Base-by-base conservation (phyloP, 2,888 invertebrate genomes). In the Eudemis profundana region DNA sequence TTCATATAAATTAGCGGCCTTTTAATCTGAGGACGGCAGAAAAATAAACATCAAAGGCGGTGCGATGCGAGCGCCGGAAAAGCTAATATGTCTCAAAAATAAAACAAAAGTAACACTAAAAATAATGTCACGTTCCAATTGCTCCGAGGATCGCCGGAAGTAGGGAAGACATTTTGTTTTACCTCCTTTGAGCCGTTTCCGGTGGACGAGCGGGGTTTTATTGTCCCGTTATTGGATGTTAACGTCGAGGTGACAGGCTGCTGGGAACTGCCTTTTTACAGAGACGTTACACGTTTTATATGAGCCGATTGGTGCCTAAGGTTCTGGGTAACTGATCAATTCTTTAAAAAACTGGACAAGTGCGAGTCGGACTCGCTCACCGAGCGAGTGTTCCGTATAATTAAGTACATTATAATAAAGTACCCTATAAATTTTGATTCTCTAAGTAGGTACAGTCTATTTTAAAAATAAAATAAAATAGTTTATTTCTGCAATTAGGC, bases 121-220 rank as follows among this genome's bases (percentile, higher is more conserved):
- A 60, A n/a, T 50, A 61, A 61, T 40, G 38, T 40, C 40, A 50
- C 40, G 53, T 46, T 54, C 53, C 53, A 46, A 54, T 62, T 54
- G 19, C 38, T 23, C 10, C n/a, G 3, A 29, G 29, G 27, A 59
- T 53, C 53, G 46, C 63, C 42, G 49, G 63, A 63, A 63, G 49
- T 42, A 36, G 54, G 38, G 40, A 57, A 44, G 64, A 64, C 64
- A 64, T 64, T 64, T 59, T 64, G 59, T 64, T 64, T 57, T 59
- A 44, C 57, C 38, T 59, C 50, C 27, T 61, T 59, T 59, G 44
- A 64, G 64, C 29, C 51, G 50, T 64, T 59, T 59, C 59, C 42
- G 47, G 38, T 46, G 47, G 42, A 44, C 21, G 2, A 14, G 15
- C 40, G n/a, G 40, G 54, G 51, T 51, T 63, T 63, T 63, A 49